These are phyloP conservation scores for Acanthosoma haemorrhoidale DNA, from an alignment of 2,888 invertebrate genomes.

Conservation along the genomic window DNA sequence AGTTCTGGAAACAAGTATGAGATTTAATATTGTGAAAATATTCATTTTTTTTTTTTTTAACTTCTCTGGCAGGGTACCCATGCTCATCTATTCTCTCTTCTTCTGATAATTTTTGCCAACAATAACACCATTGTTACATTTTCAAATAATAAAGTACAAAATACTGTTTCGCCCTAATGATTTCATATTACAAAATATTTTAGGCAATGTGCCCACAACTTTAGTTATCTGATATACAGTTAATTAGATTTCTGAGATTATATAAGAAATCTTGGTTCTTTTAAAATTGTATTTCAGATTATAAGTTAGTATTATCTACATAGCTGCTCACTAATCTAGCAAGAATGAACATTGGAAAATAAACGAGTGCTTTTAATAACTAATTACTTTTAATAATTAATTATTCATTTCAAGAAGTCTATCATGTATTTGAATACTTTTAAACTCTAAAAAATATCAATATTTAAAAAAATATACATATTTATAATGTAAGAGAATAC, in stretches of 20 bases:
- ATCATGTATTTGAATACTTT: background rate
- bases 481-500: slow-evolving; percentile 3
- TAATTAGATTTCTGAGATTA: background rate
- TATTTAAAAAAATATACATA: slow-evolving; percentile 8
- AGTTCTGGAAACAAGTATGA: too few relatives aligned
- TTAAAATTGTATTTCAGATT: background rate
- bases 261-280: background rate
- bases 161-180: background rate
- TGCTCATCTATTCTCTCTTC: background rate
- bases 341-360: background rate
- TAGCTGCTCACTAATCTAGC: too few relatives aligned
- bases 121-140: too few relatives aligned
- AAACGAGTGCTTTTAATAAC: background rate
- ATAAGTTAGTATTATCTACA: too few relatives aligned
- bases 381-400: background rate
- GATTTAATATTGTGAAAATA: too few relatives aligned
- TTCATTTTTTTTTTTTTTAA: too few relatives aligned
- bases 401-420: background rate
- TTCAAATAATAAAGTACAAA: background rate
- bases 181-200: background rate
- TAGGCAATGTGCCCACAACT: background rate
- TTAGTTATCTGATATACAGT: background rate
- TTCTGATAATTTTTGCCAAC: background rate
- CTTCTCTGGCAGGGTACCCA: background rate
- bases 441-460: background rate